phyloP scores from a whole-genome alignment of 92 coral and sea anemone species.

The Porites divaricata region DNA sequence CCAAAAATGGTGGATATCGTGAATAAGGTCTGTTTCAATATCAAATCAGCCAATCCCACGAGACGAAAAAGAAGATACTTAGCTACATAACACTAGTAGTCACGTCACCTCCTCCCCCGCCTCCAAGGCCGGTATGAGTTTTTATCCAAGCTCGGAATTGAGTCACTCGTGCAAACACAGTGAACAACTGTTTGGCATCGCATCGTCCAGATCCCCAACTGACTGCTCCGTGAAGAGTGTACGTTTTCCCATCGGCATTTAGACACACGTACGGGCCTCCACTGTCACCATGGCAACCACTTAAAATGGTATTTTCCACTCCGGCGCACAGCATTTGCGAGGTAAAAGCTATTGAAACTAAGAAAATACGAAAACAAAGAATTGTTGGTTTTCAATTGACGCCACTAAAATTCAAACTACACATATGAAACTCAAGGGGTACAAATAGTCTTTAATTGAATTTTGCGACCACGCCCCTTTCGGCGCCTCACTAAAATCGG shows the following conservation, averaged over 20 bases:
- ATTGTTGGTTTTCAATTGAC: neutral
- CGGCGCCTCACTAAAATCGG: too few relatives aligned
- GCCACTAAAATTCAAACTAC: neutral
- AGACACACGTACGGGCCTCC: conserved; percentile 77
- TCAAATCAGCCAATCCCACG: too few relatives aligned
- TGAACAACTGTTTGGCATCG: conserved; percentile 31
- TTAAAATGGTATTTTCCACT: conserved; percentile 62
- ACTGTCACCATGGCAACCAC: conserved; percentile 89
- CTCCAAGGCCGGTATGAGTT: conserved; percentile 16
- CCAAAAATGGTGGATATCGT: too few relatives aligned
- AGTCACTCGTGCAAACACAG: conserved; percentile 67
- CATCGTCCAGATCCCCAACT: conserved; percentile 64
- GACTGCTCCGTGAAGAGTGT: conserved; percentile 54
- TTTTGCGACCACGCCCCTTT: too few relatives aligned
- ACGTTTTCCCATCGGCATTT: conserved; percentile 27
- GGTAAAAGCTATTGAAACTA: conserved; percentile 39
- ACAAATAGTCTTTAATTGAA: too few relatives aligned
- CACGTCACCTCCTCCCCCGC: conserved; percentile 14
- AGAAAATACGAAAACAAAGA: neutral
- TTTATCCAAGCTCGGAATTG: conserved; percentile 59
- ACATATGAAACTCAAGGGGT: too few relatives aligned
- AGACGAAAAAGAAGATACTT: too few relatives aligned
- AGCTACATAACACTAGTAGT: too few relatives aligned
- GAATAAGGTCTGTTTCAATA: too few relatives aligned
- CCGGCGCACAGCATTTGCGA: conserved; percentile 75